These are phyloP conservation scores for Eulacestoma nigropectus DNA, from an alignment of 2,113 vertebrate species.

Conservation along the genomic window DNA sequence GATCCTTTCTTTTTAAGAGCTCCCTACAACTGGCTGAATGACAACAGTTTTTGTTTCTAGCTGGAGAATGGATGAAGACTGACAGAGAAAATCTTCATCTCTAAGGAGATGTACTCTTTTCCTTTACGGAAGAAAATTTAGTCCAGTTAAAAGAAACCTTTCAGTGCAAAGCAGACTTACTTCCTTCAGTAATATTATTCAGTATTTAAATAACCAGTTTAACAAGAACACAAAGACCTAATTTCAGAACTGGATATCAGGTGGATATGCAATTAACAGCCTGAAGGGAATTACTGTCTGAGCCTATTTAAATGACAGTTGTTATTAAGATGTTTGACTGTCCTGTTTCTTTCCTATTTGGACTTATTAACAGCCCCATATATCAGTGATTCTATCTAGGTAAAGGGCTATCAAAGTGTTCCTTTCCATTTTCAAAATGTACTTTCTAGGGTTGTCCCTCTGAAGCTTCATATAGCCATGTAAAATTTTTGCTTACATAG, in stretches of 20 bases:
- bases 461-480: background rate
- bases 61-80: background rate
- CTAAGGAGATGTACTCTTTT: background rate
- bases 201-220: background rate
- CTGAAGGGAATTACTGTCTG: background rate
- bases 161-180: background rate
- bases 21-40: background rate
- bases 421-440: background rate
- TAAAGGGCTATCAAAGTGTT: background rate
- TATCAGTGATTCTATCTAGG: background rate
- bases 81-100: background rate
- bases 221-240: constrained; percentile 22
- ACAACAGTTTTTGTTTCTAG: background rate
- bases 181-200: background rate
- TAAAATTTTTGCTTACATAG: background rate
- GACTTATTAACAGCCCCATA: background rate
- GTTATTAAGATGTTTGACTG: constrained; percentile 5
- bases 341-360: background rate
- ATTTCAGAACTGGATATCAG: constrained; percentile 1
- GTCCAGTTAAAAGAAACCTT: background rate
- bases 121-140: background rate
- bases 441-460: background rate
- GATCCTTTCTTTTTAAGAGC: background rate
- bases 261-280: background rate
- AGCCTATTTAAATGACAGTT: background rate